Percentiles rank a stretch among this genome's conserved stretches.
phyloP scores from a whole-genome alignment of 2,113 vertebrate genomes.

The rat (Rattus norvegicus) region GRCr8 NC_086024.1:58294001-58294500 shows the following conservation, averaged over 20 bases:
- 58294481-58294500: neutral
- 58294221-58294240: neutral
- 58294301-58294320: neutral
- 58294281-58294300: too few relatives aligned
- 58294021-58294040: neutral
- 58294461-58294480: neutral
- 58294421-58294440: neutral
- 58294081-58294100: neutral
- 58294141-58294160: neutral
- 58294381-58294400: neutral
- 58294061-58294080: neutral
- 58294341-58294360: neutral
- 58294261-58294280: neutral
- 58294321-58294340: neutral
- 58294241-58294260: neutral
- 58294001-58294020: neutral
- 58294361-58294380: neutral
- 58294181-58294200: neutral
- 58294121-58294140: neutral
- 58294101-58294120: neutral
- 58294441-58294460: neutral
- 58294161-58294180: neutral
- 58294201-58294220: neutral
- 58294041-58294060: neutral
- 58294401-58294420: neutral